Percentiles rank a stretch among this genome's conserved stretches.
phyloP scores from a whole-genome alignment of 2,888 invertebrate species.

The Seira sanloemensis region DNA sequence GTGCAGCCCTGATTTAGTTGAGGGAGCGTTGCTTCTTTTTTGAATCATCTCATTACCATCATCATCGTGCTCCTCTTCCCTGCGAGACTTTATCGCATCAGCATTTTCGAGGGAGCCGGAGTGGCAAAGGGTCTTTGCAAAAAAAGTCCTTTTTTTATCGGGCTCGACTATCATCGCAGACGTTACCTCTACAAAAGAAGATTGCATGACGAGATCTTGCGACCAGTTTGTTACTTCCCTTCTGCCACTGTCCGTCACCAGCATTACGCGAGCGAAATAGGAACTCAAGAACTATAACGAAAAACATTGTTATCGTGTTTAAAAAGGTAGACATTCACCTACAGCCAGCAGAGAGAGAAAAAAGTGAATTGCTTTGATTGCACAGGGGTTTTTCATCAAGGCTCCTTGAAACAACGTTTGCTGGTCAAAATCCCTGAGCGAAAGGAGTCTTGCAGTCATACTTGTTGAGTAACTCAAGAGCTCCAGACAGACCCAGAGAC shows the following conservation, averaged over 20 bases:
- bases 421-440: constrained; percentile 64
- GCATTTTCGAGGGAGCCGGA: too few species aligned
- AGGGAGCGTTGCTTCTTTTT: neutral
- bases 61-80: too few species aligned
- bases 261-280: neutral
- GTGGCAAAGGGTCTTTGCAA: neutral
- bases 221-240: too few species aligned
- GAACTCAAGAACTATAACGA: neutral
- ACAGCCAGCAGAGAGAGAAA: neutral
- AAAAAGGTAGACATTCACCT: neutral
- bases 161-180: neutral
- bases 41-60: neutral
- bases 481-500: constrained; percentile 45
- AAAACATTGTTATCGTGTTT: neutral
- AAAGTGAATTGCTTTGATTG: constrained; percentile 16
- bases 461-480: constrained; percentile 48
- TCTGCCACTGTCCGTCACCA: neutral
- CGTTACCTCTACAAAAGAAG: neutral
- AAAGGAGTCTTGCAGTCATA: constrained; percentile 56
- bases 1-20: neutral
- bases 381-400: constrained; percentile 56
- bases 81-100: too few species aligned
- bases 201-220: neutral
- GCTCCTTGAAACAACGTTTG: constrained; percentile 43
- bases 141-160: neutral